Conservation (phyloP, 1,140 invertebrate species). For the Drosophila bocqueti region DNA sequence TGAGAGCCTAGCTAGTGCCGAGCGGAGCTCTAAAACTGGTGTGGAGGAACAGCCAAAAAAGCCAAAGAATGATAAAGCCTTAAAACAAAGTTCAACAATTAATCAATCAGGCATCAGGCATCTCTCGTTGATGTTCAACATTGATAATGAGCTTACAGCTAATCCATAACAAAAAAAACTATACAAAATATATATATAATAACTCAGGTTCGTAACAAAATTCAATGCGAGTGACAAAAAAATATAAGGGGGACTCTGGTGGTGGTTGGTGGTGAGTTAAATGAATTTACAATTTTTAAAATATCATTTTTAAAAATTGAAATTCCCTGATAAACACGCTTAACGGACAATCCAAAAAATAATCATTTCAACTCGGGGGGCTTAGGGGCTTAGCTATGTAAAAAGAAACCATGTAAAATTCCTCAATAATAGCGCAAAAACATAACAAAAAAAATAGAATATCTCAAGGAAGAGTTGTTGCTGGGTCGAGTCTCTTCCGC, state of each 20-base stretch:
- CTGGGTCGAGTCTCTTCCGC: slow-evolving; percentile 13
- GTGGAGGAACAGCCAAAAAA: slow-evolving; percentile 53
- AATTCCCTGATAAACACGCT: slow-evolving; percentile 63
- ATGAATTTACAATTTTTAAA: slow-evolving; percentile 81
- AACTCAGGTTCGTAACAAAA: slow-evolving; percentile 63
- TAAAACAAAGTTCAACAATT: slow-evolving; percentile 69
- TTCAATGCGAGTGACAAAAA: slow-evolving; percentile 62
- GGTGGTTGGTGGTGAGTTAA: slow-evolving; percentile 22
- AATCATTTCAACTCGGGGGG: slow-evolving; percentile 29
- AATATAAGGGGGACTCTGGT: slow-evolving; percentile 20
- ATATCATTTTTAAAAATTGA: slow-evolving; percentile 73
- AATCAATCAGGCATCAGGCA: slow-evolving; percentile 32
- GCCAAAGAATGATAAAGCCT: slow-evolving; percentile 40
- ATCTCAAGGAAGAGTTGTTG: not conserved
- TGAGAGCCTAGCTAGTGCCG: slow-evolving; percentile 29
- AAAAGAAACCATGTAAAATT: slow-evolving; percentile 78
- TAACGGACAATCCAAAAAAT: slow-evolving; percentile 59
- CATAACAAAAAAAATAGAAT: slow-evolving; percentile 41
- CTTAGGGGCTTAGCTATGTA: slow-evolving; percentile 62
- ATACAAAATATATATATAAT: slow-evolving; percentile 50
- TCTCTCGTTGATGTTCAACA: slow-evolving; percentile 24
- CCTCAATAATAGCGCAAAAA: slow-evolving; percentile 78
- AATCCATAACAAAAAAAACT: slow-evolving; percentile 60
- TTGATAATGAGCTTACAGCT: slow-evolving; percentile 45
- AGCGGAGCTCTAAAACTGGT: slow-evolving; percentile 61